These are phyloP conservation scores for Chesias legatella DNA, from an alignment of 2,888 invertebrate genomes.

Conservation along the genomic window DNA sequence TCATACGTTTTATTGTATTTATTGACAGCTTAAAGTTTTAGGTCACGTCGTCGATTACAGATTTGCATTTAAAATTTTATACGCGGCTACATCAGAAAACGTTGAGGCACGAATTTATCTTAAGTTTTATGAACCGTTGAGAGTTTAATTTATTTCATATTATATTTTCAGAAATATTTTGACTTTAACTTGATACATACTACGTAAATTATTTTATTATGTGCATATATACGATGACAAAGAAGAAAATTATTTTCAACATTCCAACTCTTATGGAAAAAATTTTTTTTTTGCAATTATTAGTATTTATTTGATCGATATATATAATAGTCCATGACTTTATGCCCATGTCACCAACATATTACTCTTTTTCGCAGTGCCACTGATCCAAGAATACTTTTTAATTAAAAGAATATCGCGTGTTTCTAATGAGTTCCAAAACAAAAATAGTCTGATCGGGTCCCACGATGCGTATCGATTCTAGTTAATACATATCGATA, in stretches of 20 bases:
- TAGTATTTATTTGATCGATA: too few species aligned
- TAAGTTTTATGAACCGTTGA: conserved; percentile 3
- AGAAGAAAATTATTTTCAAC: too few species aligned
- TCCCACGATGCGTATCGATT: conserved; percentile 31
- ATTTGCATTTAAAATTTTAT: conserved; percentile 19
- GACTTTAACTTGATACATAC: too few species aligned
- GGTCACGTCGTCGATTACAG: conserved; percentile 19
- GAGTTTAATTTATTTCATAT: background rate
- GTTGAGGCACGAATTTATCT: conserved; percentile 5
- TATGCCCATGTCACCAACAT: too few species aligned
- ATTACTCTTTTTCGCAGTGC: background rate
- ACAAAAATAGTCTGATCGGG: conserved; percentile 1
- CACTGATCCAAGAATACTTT: background rate
- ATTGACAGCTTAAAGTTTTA: conserved; percentile 25
- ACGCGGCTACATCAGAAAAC: conserved; percentile 7
- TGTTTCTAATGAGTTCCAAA: conserved; percentile 1
- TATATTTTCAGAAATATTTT: too few species aligned
- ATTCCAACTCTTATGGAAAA: too few species aligned
- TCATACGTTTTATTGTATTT: conserved; percentile 24
- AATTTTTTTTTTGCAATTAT: too few species aligned
- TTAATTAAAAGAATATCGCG: background rate
- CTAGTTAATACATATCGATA: conserved; percentile 22
- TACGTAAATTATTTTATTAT: too few species aligned
- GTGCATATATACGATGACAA: too few species aligned
- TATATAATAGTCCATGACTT: too few species aligned